Percentiles rank a stretch among this genome's conserved stretches.
Evolutionary conservation across 2,113 vertebrate species (phyloP).

Genomic region (Saccopteryx bilineata): DNA sequence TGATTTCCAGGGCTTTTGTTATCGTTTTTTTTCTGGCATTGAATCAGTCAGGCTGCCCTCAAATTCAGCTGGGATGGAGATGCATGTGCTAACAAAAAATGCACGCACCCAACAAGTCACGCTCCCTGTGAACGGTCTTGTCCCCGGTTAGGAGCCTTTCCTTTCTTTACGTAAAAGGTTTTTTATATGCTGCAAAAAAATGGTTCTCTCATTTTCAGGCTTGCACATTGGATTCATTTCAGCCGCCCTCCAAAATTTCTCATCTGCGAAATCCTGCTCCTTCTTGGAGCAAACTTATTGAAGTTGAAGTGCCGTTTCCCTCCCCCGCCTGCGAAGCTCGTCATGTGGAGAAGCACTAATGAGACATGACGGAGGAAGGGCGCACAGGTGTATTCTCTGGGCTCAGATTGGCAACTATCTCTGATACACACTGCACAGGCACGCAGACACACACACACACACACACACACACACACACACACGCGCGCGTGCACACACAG

Average conservation of each 20-base stretch:
- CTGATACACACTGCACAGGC: not conserved
- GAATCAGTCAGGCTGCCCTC: not conserved
- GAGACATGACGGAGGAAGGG: constrained; percentile 32
- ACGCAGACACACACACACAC: accelerated
- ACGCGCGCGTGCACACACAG: accelerated
- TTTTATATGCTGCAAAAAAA: not conserved
- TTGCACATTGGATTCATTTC: not conserved
- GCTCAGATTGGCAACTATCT: constrained; percentile 66
- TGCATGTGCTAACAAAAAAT: not conserved
- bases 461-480: accelerated
- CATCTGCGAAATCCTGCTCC: not conserved
- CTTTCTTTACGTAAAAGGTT: not conserved
- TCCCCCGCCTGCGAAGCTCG: not conserved
- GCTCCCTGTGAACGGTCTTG: not conserved
- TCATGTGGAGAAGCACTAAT: constrained; percentile 65
- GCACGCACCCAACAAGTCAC: accelerated
- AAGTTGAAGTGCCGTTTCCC: not conserved
- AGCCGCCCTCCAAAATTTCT: not conserved
- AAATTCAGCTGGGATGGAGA: not conserved
- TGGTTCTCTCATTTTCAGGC: not conserved
- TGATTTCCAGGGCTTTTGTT: not conserved
- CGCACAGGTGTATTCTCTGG: constrained; percentile 65
- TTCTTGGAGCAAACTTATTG: not conserved
- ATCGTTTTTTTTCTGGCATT: not conserved
- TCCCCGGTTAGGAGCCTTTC: not conserved